A percentile compares a stretch with the other conserved stretches of the same genome.
Conservation (phyloP, 2,888 invertebrate species). For the Eupsilia transversa region DNA sequence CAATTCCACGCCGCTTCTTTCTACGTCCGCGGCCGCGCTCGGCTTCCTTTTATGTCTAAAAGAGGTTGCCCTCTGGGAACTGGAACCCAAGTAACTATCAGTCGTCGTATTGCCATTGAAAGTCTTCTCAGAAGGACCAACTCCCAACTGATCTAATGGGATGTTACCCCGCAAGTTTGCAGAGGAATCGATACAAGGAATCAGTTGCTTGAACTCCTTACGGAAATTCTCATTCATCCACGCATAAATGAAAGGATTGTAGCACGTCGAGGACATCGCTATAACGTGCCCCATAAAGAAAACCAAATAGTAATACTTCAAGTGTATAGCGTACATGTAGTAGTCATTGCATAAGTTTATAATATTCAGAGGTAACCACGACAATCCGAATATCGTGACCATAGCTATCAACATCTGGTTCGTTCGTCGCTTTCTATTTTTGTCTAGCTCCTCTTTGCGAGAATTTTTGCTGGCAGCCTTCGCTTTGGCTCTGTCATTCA, state of each 20-base stretch:
- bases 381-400: constrained; percentile 98
- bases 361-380: constrained; percentile 98
- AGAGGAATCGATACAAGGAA: constrained; percentile 92
- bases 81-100: constrained; percentile 91
- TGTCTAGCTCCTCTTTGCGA: constrained; percentile 97
- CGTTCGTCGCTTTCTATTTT: constrained; percentile 96
- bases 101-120: constrained; percentile 95
- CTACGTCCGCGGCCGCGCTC: constrained; percentile 91
- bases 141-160: constrained; percentile 88
- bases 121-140: constrained; percentile 92
- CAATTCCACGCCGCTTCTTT: constrained; percentile 88
- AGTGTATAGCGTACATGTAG: constrained; percentile 93
- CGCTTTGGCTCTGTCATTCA: constrained; percentile 95
- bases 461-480: constrained; percentile 96
- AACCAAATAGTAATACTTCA: constrained; percentile 96
- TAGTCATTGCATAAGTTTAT: constrained; percentile 97
- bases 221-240: constrained; percentile 99
- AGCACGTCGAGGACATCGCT: constrained; percentile 99
- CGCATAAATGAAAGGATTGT: constrained; percentile 98
- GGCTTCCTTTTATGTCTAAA: constrained; percentile 90
- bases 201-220: constrained; percentile 96
- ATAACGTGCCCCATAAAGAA: constrained; percentile 97
- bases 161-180: constrained; percentile 82
- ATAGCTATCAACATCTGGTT: constrained; percentile 99
- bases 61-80: constrained; percentile 89